Evolutionary conservation across 2,113 vertebrate species (phyloP).

Genomic region (Chaetura pelagica): DNA sequence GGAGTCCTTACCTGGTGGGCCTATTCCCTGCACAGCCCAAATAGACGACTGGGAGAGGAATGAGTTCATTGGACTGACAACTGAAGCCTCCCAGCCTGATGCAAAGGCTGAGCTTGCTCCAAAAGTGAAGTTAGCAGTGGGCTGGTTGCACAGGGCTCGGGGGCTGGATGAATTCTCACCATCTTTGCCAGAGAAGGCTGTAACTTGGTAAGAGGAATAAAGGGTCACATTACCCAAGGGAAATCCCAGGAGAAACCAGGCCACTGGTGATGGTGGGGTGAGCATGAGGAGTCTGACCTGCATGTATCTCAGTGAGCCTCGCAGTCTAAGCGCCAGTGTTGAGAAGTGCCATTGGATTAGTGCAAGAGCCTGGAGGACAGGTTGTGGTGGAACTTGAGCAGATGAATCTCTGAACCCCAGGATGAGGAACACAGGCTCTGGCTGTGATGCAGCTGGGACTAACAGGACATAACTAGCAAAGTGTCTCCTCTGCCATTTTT

Average conservation of each 20-base stretch:
- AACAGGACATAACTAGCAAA: background rate
- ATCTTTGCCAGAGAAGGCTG: background rate
- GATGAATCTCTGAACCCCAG: background rate
- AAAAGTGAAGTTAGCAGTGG: accelerated
- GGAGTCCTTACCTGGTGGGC: background rate
- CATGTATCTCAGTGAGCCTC: accelerated
- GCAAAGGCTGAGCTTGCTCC: background rate
- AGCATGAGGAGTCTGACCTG: background rate
- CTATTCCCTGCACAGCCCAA: background rate
- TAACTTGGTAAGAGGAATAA: background rate
- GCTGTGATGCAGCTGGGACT: background rate
- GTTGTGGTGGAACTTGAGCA: accelerated
- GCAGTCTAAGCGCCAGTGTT: accelerated
- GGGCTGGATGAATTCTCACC: background rate
- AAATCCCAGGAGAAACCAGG: background rate
- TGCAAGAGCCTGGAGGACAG: background rate
- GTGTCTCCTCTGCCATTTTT: background rate
- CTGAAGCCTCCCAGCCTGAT: background rate
- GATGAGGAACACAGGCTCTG: background rate
- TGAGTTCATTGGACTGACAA: background rate
- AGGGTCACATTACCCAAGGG: background rate
- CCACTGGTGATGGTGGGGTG: background rate
- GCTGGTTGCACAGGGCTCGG: background rate
- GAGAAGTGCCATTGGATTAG: background rate
- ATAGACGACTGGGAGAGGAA: background rate